A percentile compares a stretch with the other conserved stretches of the same genome.
Conservation (phyloP, 2,797 vertebrate species). For the Rhinatrema bivittatum region DNA sequence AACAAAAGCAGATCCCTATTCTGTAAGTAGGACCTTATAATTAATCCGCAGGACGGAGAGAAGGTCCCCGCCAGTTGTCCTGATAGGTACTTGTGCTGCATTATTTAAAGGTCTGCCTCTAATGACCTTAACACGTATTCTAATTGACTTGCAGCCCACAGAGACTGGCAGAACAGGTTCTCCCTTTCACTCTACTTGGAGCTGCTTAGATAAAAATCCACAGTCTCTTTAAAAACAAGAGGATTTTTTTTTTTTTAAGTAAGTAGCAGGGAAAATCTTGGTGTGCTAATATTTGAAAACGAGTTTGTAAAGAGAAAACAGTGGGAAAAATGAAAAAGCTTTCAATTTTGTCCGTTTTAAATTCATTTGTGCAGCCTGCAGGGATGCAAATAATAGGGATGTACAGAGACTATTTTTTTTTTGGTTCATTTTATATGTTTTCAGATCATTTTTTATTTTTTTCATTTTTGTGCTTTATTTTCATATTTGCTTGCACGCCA, state of each 20-base stretch:
- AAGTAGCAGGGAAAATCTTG: background rate
- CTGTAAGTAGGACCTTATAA: too few relatives aligned
- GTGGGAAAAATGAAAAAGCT: too few relatives aligned
- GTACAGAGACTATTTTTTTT: too few relatives aligned
- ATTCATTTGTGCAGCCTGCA: background rate
- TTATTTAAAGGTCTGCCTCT: too few relatives aligned
- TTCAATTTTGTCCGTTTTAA: slow-evolving; percentile 4
- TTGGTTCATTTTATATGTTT: too few relatives aligned
- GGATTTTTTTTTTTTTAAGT: background rate
- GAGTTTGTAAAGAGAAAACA: background rate
- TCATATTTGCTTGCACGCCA: too few relatives aligned
- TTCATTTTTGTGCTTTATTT: too few relatives aligned
- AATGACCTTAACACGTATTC: slow-evolving; percentile 3
- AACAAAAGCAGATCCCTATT: too few relatives aligned
- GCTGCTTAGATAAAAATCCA: background rate
- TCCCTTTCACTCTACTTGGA: background rate
- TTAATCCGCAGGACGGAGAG: too few relatives aligned
- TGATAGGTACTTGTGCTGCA: too few relatives aligned
- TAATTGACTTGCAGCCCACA: slow-evolving; percentile 4
- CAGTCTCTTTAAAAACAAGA: background rate
- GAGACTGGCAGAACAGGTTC: background rate
- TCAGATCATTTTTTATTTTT: too few relatives aligned
- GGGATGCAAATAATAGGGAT: slow-evolving; percentile 1
- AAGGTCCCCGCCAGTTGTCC: too few relatives aligned
- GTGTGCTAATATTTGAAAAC: slow-evolving; percentile 4